These are phyloP conservation scores for Hippocampus kuda DNA, from an alignment of 2,797 vertebrate genomes.

Conservation along the genomic window DNA sequence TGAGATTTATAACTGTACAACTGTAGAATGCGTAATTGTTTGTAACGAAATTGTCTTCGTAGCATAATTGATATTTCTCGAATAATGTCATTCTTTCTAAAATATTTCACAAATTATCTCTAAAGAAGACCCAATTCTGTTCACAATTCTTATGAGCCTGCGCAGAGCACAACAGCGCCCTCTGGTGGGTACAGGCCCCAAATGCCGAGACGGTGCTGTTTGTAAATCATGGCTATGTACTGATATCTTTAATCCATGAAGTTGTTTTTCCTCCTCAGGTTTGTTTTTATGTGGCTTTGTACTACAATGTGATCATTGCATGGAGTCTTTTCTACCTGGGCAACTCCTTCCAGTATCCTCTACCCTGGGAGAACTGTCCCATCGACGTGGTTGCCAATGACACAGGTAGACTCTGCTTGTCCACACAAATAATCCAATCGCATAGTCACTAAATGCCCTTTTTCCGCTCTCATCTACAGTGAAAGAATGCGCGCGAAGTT, in stretches of 20 bases:
- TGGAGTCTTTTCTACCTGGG: conserved; percentile 81
- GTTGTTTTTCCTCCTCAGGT: conserved; percentile 55
- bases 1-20: too few relatives aligned
- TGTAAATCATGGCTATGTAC: not conserved
- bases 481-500: conserved; percentile 65
- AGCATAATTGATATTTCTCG: too few relatives aligned
- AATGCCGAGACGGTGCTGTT: too few relatives aligned
- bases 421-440: too few relatives aligned
- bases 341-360: conserved; percentile 74
- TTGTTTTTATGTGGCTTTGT: conserved; percentile 76
- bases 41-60: not conserved
- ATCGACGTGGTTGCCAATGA: conserved; percentile 51
- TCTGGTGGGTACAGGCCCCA: too few relatives aligned
- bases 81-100: too few relatives aligned
- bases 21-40: too few relatives aligned
- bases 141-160: too few relatives aligned
- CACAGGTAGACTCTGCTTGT: conserved; percentile 53
- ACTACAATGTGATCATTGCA: conserved; percentile 80
- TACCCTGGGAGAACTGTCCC: conserved; percentile 70
- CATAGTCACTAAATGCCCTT: not conserved
- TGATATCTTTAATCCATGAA: not conserved
- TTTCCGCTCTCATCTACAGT: conserved; percentile 39
- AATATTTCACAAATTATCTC: too few relatives aligned
- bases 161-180: too few relatives aligned
- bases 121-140: too few relatives aligned